phyloP scores from a whole-genome alignment of 2,113 vertebrate genomes.

The Guaruba guarouba region DNA sequence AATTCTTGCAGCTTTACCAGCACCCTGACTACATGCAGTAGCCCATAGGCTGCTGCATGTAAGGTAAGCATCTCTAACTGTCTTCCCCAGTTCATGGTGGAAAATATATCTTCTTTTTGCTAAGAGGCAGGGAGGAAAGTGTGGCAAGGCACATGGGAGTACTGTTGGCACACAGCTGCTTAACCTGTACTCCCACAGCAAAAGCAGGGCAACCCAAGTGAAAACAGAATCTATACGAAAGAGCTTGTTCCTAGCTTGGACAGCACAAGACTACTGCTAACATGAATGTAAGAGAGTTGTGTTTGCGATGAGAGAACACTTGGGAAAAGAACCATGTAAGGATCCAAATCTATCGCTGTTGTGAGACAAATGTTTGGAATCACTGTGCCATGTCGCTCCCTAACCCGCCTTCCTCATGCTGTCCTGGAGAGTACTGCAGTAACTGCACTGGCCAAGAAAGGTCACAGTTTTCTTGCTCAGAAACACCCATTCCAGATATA shows the following conservation, averaged over 20 bases:
- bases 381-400: accelerated
- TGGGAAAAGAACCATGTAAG: background rate
- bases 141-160: background rate
- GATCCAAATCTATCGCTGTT: background rate
- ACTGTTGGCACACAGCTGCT: background rate
- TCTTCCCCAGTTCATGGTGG: background rate
- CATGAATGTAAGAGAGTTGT: background rate
- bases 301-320: accelerated
- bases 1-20: background rate
- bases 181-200: background rate
- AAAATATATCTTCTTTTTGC: accelerated
- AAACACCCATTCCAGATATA: background rate
- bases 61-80: background rate
- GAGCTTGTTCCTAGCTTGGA: background rate
- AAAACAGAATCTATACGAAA: background rate
- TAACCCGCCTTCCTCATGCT: background rate
- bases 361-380: background rate
- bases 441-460: background rate
- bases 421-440: background rate
- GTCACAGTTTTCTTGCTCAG: background rate
- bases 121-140: background rate
- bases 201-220: background rate
- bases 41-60: background rate
- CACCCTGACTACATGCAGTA: background rate
- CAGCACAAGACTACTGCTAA: background rate